Evolutionary conservation across 2,888 invertebrate species (phyloP), one percentile per base, ranked within the genome.

Genomic region (Diarsia rubi): DNA sequence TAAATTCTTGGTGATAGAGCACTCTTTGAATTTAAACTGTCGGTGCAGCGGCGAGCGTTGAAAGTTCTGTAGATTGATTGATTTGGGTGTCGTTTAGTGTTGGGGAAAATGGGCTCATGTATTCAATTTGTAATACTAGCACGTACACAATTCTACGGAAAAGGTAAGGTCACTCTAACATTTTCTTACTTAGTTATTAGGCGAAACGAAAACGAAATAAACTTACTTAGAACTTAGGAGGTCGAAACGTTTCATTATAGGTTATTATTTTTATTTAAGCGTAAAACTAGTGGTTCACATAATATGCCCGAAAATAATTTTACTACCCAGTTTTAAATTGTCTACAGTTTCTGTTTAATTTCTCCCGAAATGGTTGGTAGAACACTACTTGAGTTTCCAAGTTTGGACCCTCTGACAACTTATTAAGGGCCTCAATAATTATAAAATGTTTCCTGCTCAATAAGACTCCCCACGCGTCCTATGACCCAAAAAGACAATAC

Each of bases 401-500:
- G 52, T 70, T 70, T 62, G 31, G 19, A n/a, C 24, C 21, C 31
- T 21, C 24, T 67, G 69, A 63, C 62, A 24, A 49, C 54, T 59
- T 69, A 71, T 54, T 71, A 71, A 57, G 64, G 60, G 60, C 66
- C 42, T 84, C 63, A 45, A 69, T 84, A 69, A 84, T 83, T 83
- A 83, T 83, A 82, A 73, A 79, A 83, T 59, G 64, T 65, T 82
- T 69, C 59, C 74, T 69, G 57, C 80, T 76, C 70, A 76, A 59
- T 83, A 83, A 66, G 80, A 70, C 47, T 68, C 45, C 71, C 72
- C 52, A 68, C 64, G 73, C 47, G 79, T 69, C 69, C 76, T 57
- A 64, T 65, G 75, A 79, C 81, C 82, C 81, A 65, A 82, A 80
- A 76, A 73, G 80, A 77, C 82, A 80, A 77, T 80, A 77, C 75